phyloP scores from a whole-genome alignment of 2,797 vertebrate species.

The Mionectes olivaceus region DNA sequence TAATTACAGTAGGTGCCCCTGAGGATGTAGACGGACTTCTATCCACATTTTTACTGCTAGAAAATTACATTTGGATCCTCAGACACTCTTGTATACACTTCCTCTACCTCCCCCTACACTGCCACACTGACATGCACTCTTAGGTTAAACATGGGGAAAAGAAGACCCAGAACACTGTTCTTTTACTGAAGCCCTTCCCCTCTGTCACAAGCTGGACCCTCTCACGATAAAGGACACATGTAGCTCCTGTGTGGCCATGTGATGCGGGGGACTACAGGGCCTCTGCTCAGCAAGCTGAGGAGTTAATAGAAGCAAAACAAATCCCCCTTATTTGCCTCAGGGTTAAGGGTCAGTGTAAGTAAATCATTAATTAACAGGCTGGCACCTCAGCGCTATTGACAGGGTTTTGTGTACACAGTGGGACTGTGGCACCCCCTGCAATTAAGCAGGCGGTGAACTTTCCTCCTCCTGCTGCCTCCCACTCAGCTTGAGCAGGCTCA shows the following conservation, averaged over 20 bases:
- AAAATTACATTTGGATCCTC: not conserved
- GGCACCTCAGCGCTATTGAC: conserved; percentile 77
- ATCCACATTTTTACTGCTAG: not conserved
- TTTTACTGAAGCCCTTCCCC: not conserved
- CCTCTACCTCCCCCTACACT: not conserved
- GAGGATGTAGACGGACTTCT: not conserved
- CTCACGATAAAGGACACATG: fast-evolving
- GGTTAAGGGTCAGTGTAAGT: conserved; percentile 82
- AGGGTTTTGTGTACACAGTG: conserved; percentile 77
- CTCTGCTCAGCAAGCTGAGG: conserved; percentile 64
- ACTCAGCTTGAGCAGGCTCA: not conserved
- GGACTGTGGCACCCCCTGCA: conserved; percentile 75
- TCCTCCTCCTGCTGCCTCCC: not conserved
- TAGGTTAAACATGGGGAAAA: not conserved
- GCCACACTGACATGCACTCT: not conserved
- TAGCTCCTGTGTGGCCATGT: not conserved
- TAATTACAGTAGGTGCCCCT: not conserved
- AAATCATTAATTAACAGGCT: conserved; percentile 84
- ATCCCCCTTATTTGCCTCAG: conserved; percentile 80
- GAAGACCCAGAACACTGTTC: fast-evolving
- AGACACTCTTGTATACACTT: not conserved
- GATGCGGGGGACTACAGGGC: not conserved
- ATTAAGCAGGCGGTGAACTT: conserved; percentile 68
- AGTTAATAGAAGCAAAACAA: conserved; percentile 80
- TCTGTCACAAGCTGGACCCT: not conserved